A percentile compares a stretch with the other conserved stretches of the same genome.
phyloP scores from a whole-genome alignment of 2,888 invertebrate species.

The Orthosia cruda region DNA sequence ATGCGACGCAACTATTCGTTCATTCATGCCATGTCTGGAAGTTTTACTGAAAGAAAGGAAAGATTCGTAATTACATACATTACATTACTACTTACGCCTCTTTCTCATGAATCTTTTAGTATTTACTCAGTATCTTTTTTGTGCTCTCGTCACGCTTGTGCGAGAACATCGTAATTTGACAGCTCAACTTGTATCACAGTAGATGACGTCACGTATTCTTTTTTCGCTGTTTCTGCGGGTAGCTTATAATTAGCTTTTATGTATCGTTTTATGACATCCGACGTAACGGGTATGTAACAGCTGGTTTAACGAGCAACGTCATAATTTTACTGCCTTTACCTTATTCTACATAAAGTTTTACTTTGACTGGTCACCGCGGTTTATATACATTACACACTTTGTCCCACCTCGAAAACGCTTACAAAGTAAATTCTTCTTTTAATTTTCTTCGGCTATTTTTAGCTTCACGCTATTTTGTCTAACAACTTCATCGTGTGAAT shows the following conservation, averaged over 20 bases:
- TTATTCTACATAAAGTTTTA: conserved; percentile 69
- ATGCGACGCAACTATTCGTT: conserved; percentile 17
- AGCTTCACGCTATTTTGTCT: conserved; percentile 21
- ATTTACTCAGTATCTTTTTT: conserved; percentile 8
- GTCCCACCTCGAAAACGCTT: conserved; percentile 1
- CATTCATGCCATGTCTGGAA: conserved; percentile 10
- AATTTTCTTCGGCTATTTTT: conserved; percentile 10
- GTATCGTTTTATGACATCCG: conserved; percentile 87
- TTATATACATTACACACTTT: conserved; percentile 12
- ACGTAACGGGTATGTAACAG: conserved; percentile 82
- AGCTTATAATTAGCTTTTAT: conserved; percentile 87
- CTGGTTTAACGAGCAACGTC: conserved; percentile 82
- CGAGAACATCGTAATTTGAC: conserved; percentile 50
- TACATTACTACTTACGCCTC: conserved; percentile 8
- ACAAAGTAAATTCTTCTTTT: conserved; percentile 7
- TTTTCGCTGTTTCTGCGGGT: conserved; percentile 70
- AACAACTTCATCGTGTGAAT: conserved; percentile 31
- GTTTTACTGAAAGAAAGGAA: conserved; percentile 6
- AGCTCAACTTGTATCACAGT: conserved; percentile 64
- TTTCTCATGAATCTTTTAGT: conserved; percentile 38
- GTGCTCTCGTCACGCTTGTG: conserved; percentile 15
- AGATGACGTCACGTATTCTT: conserved; percentile 65
- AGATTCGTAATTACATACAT: conserved; percentile 8
- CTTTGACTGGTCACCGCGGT: conserved; percentile 33
- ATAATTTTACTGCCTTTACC: conserved; percentile 79